phyloP scores from a whole-genome alignment of 92 coral and sea anemone genomes.

The Anthopleura xanthogrammica region DNA sequence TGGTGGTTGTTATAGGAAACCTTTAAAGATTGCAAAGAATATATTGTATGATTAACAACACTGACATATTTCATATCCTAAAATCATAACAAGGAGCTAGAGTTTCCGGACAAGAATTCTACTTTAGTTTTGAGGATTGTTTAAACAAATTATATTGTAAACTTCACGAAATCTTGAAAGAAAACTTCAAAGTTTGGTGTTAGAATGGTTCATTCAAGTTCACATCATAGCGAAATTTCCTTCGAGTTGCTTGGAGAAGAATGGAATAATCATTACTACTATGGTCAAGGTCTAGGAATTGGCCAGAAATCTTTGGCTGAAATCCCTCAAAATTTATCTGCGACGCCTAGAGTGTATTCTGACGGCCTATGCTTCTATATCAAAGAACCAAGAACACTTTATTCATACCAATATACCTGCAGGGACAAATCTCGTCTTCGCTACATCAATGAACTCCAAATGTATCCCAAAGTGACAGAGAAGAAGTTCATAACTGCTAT shows the following conservation, averaged over 20 bases:
- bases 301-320: neutral
- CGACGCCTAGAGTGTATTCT: slow-evolving; percentile 29
- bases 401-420: slow-evolving; percentile 60
- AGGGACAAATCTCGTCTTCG: slow-evolving; percentile 42
- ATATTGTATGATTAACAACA: neutral
- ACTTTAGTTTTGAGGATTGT: neutral
- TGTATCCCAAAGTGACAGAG: slow-evolving; percentile 59
- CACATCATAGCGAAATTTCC: slow-evolving; percentile 1
- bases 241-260: neutral
- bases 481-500: slow-evolving; percentile 64
- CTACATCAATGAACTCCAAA: slow-evolving; percentile 51
- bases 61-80: neutral
- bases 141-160: neutral
- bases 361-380: slow-evolving; percentile 49
- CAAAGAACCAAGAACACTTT: slow-evolving; percentile 53
- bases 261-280: neutral
- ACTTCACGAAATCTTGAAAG: neutral
- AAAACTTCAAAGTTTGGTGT: neutral
- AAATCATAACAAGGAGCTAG: neutral
- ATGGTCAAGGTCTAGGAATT: slow-evolving; percentile 13
- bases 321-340: neutral
- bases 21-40: neutral
- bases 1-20: neutral
- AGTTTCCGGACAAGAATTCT: neutral
- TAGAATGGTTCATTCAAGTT: neutral